A percentile compares a stretch with the other conserved stretches of the same genome.
phyloP scores from a whole-genome alignment of 2,113 vertebrate genomes.

The Kryptolebias marmoratus region DNA sequence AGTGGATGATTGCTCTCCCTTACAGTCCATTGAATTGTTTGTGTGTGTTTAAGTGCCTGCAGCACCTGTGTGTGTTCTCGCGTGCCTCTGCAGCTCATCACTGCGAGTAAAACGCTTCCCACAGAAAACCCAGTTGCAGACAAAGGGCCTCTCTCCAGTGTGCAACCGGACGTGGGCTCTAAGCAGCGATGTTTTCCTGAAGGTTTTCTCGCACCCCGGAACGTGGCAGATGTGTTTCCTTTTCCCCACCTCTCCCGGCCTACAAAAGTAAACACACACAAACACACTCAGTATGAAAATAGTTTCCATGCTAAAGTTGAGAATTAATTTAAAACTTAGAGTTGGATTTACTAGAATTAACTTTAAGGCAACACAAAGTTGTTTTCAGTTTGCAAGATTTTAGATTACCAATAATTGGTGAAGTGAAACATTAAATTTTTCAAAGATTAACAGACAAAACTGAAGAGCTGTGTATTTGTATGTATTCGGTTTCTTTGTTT shows the following conservation, averaged over 20 bases:
- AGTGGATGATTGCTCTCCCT: too few relatives aligned
- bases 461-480: too few relatives aligned
- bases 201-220: slow-evolving; percentile 93
- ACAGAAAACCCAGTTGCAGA: slow-evolving; percentile 96
- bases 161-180: slow-evolving; percentile 94
- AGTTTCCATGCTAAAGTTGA: neutral
- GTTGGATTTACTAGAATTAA: too few relatives aligned
- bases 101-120: slow-evolving; percentile 96
- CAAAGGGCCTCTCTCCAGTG: slow-evolving; percentile 94
- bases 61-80: slow-evolving; percentile 94
- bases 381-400: too few relatives aligned
- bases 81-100: slow-evolving; percentile 94
- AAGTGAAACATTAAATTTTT: too few relatives aligned
- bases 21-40: neutral
- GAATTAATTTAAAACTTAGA: too few relatives aligned
- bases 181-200: slow-evolving; percentile 94
- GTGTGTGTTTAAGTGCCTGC: neutral
- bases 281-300: neutral
- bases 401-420: too few relatives aligned
- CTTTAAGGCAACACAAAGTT: too few relatives aligned
- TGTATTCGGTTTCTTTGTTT: too few relatives aligned
- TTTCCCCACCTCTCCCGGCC: slow-evolving; percentile 92
- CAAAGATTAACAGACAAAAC: too few relatives aligned
- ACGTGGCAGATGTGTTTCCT: slow-evolving; percentile 98
- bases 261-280: slow-evolving; percentile 46